phyloP scores from a whole-genome alignment of 2,113 vertebrate genomes.

The Pseudopipra pipra region DNA sequence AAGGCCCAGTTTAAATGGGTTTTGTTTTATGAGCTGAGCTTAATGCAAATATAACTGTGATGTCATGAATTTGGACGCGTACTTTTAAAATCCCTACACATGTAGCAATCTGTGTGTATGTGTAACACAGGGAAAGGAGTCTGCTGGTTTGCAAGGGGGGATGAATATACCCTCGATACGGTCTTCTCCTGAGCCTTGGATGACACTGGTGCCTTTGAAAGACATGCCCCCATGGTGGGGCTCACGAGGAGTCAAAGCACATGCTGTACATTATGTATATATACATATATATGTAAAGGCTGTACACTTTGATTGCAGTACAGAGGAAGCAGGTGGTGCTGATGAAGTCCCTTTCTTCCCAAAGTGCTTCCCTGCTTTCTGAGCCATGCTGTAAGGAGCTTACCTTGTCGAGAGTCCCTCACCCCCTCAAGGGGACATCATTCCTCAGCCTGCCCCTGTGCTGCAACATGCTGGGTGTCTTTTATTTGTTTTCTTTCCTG shows the following conservation, averaged over 20 bases:
- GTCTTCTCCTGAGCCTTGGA: background rate
- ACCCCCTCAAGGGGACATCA: background rate
- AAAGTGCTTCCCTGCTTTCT: background rate
- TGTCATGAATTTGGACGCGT: background rate
- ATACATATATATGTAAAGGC: background rate
- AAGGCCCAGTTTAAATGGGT: background rate
- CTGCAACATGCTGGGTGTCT: background rate
- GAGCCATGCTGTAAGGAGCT: background rate
- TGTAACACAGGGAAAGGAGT: background rate
- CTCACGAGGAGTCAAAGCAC: background rate
- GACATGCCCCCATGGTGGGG: rapidly evolving
- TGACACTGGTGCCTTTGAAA: background rate
- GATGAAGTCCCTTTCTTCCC: background rate
- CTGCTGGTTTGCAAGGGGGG: rapidly evolving
- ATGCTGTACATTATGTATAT: too few relatives aligned
- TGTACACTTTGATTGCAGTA: background rate
- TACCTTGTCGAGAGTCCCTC: background rate
- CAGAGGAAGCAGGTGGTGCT: rapidly evolving
- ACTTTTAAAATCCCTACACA: background rate
- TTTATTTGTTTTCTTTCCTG: conserved; percentile 78
- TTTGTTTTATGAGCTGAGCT: background rate
- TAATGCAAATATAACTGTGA: background rate
- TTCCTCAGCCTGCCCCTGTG: background rate
- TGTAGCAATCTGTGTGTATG: background rate
- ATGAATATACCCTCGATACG: rapidly evolving